These are phyloP conservation scores for Percopsis omiscomaycus DNA, from an alignment of 2,797 vertebrate species.

Conservation along the genomic window DNA sequence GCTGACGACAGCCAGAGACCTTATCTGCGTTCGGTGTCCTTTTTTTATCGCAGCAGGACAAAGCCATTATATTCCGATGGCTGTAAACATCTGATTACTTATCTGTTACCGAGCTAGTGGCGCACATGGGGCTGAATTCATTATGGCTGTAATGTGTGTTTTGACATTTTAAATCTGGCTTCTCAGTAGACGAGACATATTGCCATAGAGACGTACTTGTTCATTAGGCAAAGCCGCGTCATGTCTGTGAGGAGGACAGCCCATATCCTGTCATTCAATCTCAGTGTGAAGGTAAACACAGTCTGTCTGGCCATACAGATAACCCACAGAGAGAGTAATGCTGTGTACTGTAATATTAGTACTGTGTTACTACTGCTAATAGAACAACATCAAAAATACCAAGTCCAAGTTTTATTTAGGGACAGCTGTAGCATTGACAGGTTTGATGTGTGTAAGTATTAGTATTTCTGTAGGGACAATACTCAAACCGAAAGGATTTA, in stretches of 20 bases:
- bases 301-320: neutral
- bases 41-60: conserved; percentile 27
- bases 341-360: neutral
- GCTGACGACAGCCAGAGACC: conserved; percentile 40
- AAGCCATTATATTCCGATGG: conserved; percentile 32
- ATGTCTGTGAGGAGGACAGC: neutral
- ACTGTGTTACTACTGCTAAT: neutral
- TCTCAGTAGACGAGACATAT: neutral
- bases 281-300: neutral
- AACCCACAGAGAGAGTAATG: neutral
- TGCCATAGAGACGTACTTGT: conserved; percentile 13
- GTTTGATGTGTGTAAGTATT: too few species aligned
- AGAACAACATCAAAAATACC: neutral
- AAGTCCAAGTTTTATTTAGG: neutral
- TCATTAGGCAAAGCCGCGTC: neutral
- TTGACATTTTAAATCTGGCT: conserved; percentile 35
- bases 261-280: neutral
- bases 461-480: too few species aligned
- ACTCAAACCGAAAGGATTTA: too few species aligned
- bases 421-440: too few species aligned
- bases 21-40: conserved; percentile 35
- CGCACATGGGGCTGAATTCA: neutral
- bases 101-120: conserved; percentile 31
- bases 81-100: conserved; percentile 41
- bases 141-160: conserved; percentile 6